A percentile compares a stretch with the other conserved stretches of the same genome.
Evolutionary conservation across 2,113 vertebrate genomes (phyloP).

Genomic region (Glareola pratincola): DNA sequence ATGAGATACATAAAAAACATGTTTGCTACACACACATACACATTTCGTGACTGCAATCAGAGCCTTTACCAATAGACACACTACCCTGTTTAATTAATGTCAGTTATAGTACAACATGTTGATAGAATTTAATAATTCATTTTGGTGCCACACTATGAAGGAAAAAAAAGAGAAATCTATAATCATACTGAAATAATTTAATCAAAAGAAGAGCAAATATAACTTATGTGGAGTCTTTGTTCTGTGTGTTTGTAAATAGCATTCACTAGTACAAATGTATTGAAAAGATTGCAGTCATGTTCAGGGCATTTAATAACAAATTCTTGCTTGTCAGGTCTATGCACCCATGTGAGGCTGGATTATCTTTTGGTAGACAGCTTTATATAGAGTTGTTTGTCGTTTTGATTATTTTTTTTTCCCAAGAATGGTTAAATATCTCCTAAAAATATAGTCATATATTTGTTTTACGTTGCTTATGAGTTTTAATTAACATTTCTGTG

Average conservation of each 20-base stretch:
- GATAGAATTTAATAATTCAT: background rate
- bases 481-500: background rate
- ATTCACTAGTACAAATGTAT: background rate
- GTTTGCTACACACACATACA: background rate
- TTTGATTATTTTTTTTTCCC: rapidly evolving
- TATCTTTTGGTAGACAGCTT: background rate
- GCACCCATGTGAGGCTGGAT: background rate
- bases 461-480: background rate
- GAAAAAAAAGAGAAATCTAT: background rate
- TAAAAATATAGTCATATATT: background rate
- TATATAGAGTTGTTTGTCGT: background rate
- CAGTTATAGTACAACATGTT: background rate
- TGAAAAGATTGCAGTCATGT: background rate
- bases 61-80: background rate
- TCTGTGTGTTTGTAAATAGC: background rate
- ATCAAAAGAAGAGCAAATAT: background rate
- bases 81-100: background rate
- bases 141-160: background rate
- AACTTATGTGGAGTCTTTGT: background rate
- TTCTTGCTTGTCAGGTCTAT: background rate
- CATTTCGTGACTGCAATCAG: background rate
- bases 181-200: background rate
- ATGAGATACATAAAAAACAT: background rate
- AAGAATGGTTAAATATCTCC: background rate
- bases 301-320: background rate